Evolutionary conservation across 2,797 vertebrate species (phyloP), one percentile per base, ranked within the genome.

Genomic region (Nothura maculosa): DNA sequence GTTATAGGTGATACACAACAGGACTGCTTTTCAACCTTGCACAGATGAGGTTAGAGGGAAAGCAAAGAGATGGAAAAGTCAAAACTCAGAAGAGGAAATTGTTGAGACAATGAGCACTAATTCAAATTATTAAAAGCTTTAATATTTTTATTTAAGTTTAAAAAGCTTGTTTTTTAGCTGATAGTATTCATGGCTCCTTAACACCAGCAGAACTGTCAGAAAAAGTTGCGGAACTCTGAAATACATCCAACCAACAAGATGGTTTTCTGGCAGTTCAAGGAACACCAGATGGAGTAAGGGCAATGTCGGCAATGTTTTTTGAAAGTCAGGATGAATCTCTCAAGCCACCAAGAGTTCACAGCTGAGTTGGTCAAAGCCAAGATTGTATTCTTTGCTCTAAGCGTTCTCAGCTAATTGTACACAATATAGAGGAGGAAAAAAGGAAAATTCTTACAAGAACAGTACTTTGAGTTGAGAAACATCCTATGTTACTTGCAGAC

Each of bases 271-370:
- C 76, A 89, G 22, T 3, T 42, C 54, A 70, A 82, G 67, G 12
- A 61, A 16, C 48, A 75, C 61, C 89, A 89, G 81, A 91, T 79
- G 67, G 85, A 34, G n/a, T 93, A 91, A 83, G 40, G 55, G 40
- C 79, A 94, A 55, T 42, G 40, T 66, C 27, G 55, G 40, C 79
- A 94, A 55, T 42, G 40, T 66, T 24, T 83, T 83, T 75, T 42
- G 62, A 70, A 94, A 81, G 14, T 62, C 67, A 43, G 14, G 52
- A 62, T 0, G 1, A 89, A n/a, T 7, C 50, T 85, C 50, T 83
- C n/a, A 85, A 85, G 79, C 72, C 85, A 87, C 30, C 18, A 89
- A 43, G 9, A 87, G 42, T 40, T 89, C 84, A 70, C 5, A 68
- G 42, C 12, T 78, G 68, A 85, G 48, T 78, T 5, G 16, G 38